Conservation (phyloP, 92 coral and sea anemone species). For the Pocillopora grandis region DNA sequence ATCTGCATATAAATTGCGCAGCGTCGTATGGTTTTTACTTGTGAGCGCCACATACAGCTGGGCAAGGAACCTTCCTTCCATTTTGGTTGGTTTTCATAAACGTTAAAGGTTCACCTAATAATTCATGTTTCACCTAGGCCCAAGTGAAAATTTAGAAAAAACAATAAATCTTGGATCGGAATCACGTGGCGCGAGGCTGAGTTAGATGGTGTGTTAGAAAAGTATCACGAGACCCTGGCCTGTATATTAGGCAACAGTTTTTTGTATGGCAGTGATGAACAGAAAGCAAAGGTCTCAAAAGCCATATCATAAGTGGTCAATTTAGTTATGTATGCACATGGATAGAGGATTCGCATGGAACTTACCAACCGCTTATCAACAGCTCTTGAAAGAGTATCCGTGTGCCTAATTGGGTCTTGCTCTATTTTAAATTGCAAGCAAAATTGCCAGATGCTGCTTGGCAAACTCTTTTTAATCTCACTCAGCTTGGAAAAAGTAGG, state of each 20-base stretch:
- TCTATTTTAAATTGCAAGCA: slow-evolving; percentile 33
- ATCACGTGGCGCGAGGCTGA: slow-evolving; percentile 22
- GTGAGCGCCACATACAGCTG: too few relatives aligned
- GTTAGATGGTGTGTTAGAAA: slow-evolving; percentile 24
- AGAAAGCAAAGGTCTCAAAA: slow-evolving; percentile 27
- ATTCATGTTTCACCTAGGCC: background rate
- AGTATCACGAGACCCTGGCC: slow-evolving; percentile 32
- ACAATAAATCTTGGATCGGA: slow-evolving; percentile 20
- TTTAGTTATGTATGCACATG: slow-evolving; percentile 24
- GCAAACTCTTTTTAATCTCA: too few relatives aligned
- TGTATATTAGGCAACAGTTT: slow-evolving; percentile 17
- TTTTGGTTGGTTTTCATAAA: too few relatives aligned
- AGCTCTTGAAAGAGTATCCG: slow-evolving; percentile 33
- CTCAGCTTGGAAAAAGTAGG: background rate
- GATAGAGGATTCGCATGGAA: slow-evolving; percentile 32
- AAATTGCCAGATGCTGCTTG: too few relatives aligned
- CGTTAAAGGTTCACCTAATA: too few relatives aligned
- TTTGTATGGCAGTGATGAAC: slow-evolving; percentile 25
- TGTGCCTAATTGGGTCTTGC: slow-evolving; percentile 67
- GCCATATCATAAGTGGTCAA: slow-evolving; percentile 32
- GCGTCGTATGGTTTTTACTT: too few relatives aligned
- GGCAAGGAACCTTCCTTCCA: too few relatives aligned
- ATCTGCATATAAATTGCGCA: too few relatives aligned
- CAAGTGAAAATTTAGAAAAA: slow-evolving; percentile 34
- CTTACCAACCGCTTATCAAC: slow-evolving; percentile 24